These are phyloP conservation scores for Habroteleia sp. DNA, from an alignment of 2,888 invertebrate genomes.

Conservation along the genomic window DNA sequence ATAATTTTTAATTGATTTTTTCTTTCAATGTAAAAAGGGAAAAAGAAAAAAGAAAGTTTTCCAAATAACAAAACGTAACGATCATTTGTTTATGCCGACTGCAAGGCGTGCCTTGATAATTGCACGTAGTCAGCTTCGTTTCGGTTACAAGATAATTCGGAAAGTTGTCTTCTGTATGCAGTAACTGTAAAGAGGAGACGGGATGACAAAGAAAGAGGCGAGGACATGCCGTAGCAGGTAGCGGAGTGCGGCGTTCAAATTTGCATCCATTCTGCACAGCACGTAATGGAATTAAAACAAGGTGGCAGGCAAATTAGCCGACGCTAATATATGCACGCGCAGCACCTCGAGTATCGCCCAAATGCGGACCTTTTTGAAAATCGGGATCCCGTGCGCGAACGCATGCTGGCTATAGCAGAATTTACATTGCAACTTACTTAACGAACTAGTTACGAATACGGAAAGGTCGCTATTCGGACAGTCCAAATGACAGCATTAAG, in stretches of 20 bases:
- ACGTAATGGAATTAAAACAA: slow-evolving; percentile 47
- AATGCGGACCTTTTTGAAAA: slow-evolving; percentile 13
- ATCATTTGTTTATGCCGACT: too few species aligned
- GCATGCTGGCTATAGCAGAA: slow-evolving; percentile 7
- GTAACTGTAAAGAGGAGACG: slow-evolving; percentile 12
- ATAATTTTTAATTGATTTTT: too few species aligned
- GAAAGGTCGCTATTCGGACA: slow-evolving; percentile 8
- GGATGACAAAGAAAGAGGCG: slow-evolving; percentile 19
- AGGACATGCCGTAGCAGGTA: slow-evolving; percentile 3
- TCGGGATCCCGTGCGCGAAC: background rate
- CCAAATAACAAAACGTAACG: too few species aligned
- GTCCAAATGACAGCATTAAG: too few species aligned
- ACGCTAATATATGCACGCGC: slow-evolving; percentile 4
- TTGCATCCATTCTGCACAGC: slow-evolving; percentile 37
- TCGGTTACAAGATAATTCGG: slow-evolving; percentile 76
- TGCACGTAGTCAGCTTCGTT: slow-evolving; percentile 69
- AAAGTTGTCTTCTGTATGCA: slow-evolving; percentile 69
- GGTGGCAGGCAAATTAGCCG: slow-evolving; percentile 29
- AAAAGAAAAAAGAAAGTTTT: too few species aligned
- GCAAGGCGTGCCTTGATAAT: slow-evolving; percentile 68
- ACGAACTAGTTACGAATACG: slow-evolving; percentile 62
- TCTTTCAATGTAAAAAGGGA: too few species aligned
- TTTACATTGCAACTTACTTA: slow-evolving; percentile 33
- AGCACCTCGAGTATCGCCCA: background rate
- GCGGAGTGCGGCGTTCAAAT: slow-evolving; percentile 19